These are phyloP conservation scores for Gymnocheta viridis DNA, from an alignment of 2,888 invertebrate genomes.

Conservation along the genomic window DNA sequence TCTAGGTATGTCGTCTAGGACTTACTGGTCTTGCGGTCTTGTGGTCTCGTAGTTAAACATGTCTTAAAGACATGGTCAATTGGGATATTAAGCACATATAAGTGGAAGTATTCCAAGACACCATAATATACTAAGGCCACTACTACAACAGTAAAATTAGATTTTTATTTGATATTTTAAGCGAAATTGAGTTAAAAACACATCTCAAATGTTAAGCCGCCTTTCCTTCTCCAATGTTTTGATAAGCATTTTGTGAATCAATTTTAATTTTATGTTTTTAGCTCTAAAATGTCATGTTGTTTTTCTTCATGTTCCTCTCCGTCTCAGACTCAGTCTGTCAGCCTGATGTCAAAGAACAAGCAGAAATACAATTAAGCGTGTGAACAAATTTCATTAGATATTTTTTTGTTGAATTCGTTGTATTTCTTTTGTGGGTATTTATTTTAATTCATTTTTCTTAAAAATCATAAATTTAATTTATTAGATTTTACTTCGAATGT, in stretches of 20 bases:
- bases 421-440: conserved; percentile 11
- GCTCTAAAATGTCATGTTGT: conserved; percentile 46
- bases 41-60: too few relatives aligned
- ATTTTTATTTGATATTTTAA: conserved; percentile 59
- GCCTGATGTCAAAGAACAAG: not conserved
- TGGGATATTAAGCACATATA: too few relatives aligned
- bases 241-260: not conserved
- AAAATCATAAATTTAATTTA: conserved; percentile 69
- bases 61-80: too few relatives aligned
- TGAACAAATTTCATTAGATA: conserved; percentile 64
- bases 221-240: conserved; percentile 35
- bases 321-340: not conserved
- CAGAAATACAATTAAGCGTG: conserved; percentile 59
- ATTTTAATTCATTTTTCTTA: conserved; percentile 63
- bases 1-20: too few relatives aligned
- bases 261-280: conserved; percentile 34
- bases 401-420: conserved; percentile 12
- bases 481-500: conserved; percentile 54
- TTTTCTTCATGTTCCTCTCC: conserved; percentile 15
- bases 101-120: conserved; percentile 1
- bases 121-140: conserved; percentile 5
- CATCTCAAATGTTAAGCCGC: conserved; percentile 43
- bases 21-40: too few relatives aligned
- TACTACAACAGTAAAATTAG: conserved; percentile 19
- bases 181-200: conserved; percentile 69